A percentile compares a stretch with the other conserved stretches of the same genome.
phyloP scores from a whole-genome alignment of 2,797 vertebrate genomes.

The Dermochelys coriacea region DNA sequence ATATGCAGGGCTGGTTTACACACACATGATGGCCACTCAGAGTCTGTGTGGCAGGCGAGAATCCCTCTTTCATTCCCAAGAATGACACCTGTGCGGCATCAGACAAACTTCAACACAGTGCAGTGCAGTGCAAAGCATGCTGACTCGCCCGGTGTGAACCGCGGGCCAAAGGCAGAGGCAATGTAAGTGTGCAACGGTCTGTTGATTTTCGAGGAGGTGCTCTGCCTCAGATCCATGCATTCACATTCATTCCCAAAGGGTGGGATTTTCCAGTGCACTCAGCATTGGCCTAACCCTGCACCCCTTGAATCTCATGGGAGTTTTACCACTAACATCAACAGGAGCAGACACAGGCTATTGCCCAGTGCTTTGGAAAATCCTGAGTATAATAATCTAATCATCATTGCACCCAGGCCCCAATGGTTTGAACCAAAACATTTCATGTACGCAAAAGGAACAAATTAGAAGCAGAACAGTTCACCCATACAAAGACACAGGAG shows the following conservation, averaged over 20 bases:
- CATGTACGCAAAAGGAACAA: background rate
- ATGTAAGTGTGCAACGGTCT: background rate
- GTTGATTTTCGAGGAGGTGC: background rate
- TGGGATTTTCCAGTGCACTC: background rate
- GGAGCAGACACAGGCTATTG: background rate
- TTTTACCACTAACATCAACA: background rate
- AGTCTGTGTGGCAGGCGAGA: background rate
- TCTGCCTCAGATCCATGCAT: background rate
- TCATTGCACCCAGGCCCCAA: background rate
- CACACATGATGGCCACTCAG: background rate
- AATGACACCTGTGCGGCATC: background rate
- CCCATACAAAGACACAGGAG: no score
- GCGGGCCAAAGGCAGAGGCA: fast-evolving
- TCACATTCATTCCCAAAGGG: background rate
- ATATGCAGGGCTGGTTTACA: background rate
- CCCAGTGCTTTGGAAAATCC: background rate
- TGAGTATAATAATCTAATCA: background rate
- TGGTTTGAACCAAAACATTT: background rate
- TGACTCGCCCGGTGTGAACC: background rate
- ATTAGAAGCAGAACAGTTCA: background rate
- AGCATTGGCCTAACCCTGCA: background rate
- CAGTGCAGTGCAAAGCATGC: background rate
- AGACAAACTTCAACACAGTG: background rate
- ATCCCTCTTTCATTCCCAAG: background rate
- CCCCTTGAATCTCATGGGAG: background rate